Conservation (phyloP, 2,113 vertebrate species). For the Pseudonaja textilis region DNA sequence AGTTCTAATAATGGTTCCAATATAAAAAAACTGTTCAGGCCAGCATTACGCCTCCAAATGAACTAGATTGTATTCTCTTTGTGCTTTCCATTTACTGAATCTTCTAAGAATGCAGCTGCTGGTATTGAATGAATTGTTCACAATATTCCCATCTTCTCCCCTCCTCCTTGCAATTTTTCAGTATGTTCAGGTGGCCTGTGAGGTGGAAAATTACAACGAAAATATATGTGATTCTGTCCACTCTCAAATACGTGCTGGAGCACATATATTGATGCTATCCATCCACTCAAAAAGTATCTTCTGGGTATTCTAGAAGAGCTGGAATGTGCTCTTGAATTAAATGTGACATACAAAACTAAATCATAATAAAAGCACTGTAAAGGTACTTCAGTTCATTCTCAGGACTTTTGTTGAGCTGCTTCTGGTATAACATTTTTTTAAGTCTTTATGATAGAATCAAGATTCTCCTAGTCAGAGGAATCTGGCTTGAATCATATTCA, state of each 20-base stretch:
- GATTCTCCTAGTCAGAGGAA: background rate
- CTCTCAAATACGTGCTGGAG: background rate
- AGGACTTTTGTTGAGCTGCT: background rate
- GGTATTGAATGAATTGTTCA: background rate
- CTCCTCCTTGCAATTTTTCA: background rate
- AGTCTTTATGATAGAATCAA: background rate
- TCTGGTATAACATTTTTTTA: background rate
- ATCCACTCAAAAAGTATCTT: background rate
- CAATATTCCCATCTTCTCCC: background rate
- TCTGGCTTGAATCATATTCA: background rate
- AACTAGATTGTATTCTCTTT: background rate
- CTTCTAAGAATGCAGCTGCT: background rate
- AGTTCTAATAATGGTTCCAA: background rate
- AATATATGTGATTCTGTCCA: background rate
- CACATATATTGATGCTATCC: background rate
- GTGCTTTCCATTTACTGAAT: background rate
- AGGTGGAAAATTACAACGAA: background rate
- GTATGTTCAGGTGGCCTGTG: background rate
- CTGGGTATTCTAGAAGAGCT: background rate
- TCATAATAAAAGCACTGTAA: background rate
- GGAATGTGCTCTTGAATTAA: background rate
- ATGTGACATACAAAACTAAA: background rate
- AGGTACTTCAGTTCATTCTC: background rate
- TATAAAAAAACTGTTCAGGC: background rate
- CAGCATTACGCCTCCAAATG: background rate